Base-by-base conservation (phyloP, 2,888 invertebrate genomes). In the Ashinkailepas kermadecensis region DNA sequence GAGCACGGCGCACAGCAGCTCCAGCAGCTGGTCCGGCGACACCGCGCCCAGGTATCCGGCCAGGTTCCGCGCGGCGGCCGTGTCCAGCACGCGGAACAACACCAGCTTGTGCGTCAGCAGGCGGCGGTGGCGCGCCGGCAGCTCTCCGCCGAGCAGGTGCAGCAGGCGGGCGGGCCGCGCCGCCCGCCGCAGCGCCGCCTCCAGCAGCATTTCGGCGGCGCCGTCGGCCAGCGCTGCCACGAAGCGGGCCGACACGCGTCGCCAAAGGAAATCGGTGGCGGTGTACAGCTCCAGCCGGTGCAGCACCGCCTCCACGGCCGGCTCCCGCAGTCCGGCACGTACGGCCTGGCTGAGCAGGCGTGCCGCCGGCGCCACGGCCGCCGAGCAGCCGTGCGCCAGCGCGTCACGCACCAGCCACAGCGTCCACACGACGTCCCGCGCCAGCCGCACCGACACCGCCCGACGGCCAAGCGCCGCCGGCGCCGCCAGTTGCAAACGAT, bases 61-160 rank as follows among this genome's bases (percentile, higher is more conserved):
- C 0, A 94, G 87, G 85, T 92, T 92, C 80, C 90, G 89, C 0
- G 91, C 87, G 3, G 92, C 86, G 13, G 86, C 87, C 0, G 89
- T 88, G 25, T 89, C 87, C 81, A 90, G 89, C 62, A 89, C 88
- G 84, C 89, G 89, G 57, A 88, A 89, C 85, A 91, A 88, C 7
- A 92, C 86, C 0, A 90, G 91, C 86, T 91, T 90, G 89, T 90
- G 92, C 84, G 87, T 91, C 84, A 89, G 89, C 0, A 95, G 86
- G 58, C 91, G 90, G 85, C 92, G 92, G 78, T 56, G 57, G 57
- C 12, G 57, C 9, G 78, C n/a, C 21, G 58, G 6, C 58, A 78
- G 57, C 57, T n/a, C 15, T 2, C 6, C 54, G 15, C 74, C 74
- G 13, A n/a, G 23, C 6, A 74, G 54, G 13, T 13, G 13, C 74